Base-by-base conservation (phyloP, 2,888 invertebrate species). In the Deilephila elpenor region DNA sequence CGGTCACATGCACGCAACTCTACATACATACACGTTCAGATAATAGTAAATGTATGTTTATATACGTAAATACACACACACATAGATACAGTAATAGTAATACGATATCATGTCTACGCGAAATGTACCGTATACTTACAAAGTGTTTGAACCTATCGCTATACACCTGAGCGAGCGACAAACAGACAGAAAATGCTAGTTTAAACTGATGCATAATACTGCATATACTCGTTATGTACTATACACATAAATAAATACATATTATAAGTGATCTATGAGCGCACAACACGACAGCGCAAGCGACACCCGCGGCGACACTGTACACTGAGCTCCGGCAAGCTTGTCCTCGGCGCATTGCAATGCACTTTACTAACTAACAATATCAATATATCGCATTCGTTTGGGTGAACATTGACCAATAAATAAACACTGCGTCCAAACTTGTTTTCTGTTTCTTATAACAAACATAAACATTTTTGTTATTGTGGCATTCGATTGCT, bases 141-240 rank as follows among this genome's bases (percentile, higher is more conserved):
- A 88, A 81, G 84, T 85, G 80, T 83, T 83, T 78, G 85, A 87
- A 84, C 89, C 91, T 90, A 91, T 89, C 80, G 91, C 90, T 92
- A 92, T 84, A 89, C 90, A 88, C 91, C 93, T 92, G 91, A 86
- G 92, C 85, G 89, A 85, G 91, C 90, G 85, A 88, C 84, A 89
- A 88, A 91, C 88, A 91, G 86, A 92, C 88, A 91, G 84, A 91
- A 90, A 90, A 88, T 76, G 81, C 83, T 83, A 83, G 79, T 87
- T 88, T 89, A 86, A 87, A 88, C 78, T 79, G 80, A 84, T 83
- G 86, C 80, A 84, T 32, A 32, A 29, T n/a, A 61, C 25, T 60
- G 37, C 51, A 70, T 59, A 19, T 72, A 56, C 34, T 72, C 44
- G 60, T 71, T 71, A 71, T 44, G 25, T 71, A 37, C 37, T 71